These are phyloP conservation scores for Caerostris extrusa DNA, from an alignment of 1,140 invertebrate genomes.

Conservation along the genomic window DNA sequence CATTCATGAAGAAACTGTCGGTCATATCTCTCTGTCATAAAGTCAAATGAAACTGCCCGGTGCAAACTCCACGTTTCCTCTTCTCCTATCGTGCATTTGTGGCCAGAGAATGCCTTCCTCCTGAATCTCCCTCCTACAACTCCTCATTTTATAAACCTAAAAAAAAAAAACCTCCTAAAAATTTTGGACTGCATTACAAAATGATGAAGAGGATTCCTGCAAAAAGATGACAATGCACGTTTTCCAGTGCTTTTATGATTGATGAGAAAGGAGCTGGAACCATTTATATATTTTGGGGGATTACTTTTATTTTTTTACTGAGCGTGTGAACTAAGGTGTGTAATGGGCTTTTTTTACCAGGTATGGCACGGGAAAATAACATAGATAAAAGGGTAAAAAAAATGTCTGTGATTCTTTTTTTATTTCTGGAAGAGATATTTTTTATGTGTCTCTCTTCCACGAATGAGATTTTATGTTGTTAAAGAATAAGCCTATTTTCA, in stretches of 20 bases:
- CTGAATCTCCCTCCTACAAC: too few species aligned
- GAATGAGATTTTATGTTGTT: constrained; percentile 50
- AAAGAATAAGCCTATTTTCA: constrained; percentile 28
- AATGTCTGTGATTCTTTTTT: background rate
- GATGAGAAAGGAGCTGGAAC: constrained; percentile 28
- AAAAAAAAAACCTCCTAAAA: background rate
- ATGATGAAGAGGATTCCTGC: constrained; percentile 12
- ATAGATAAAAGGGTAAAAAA: background rate
- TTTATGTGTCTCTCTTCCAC: background rate
- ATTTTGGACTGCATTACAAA: constrained; percentile 49
- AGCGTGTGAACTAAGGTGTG: constrained; percentile 25
- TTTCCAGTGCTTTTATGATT: constrained; percentile 30
- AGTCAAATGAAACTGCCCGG: constrained; percentile 33
- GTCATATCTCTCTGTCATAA: constrained; percentile 1
- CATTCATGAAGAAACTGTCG: background rate
- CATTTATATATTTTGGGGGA: constrained; percentile 52
- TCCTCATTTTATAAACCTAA: constrained; percentile 11
- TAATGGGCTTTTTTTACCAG: constrained; percentile 40
- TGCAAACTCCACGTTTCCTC: background rate
- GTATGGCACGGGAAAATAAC: background rate
- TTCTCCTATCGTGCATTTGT: background rate
- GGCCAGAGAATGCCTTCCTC: too few species aligned
- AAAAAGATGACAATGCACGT: constrained; percentile 31
- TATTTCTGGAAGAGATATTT: background rate
- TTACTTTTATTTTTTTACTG: background rate